Conservation (phyloP, 2,113 vertebrate species). For the Xiphophorus hellerii region DNA sequence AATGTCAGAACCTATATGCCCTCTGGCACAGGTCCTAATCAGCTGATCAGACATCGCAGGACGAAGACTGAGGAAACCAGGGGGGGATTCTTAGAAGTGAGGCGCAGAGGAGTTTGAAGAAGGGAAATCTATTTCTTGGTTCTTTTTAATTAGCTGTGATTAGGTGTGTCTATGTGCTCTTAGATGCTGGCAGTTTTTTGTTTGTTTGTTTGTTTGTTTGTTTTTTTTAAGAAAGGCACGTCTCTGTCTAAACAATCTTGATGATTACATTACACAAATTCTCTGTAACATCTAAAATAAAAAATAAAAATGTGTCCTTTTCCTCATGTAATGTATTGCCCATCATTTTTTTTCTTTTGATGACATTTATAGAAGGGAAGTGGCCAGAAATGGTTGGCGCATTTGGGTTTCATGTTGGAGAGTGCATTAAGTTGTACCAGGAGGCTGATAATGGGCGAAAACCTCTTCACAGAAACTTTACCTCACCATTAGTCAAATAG, state of each 20-base stretch:
- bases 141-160: conserved; percentile 18
- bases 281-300: not conserved
- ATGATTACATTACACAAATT: not conserved
- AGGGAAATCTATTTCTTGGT: conserved; percentile 24
- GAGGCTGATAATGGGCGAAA: conserved; percentile 2
- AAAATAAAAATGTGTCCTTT: not conserved
- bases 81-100: conserved; percentile 36
- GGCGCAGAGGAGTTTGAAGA: conserved; percentile 20
- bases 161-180: conserved; percentile 1
- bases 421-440: conserved; percentile 19
- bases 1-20: conserved; percentile 53
- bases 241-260: not conserved
- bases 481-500: conserved; percentile 23
- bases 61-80: not conserved
- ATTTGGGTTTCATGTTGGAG: conserved; percentile 5
- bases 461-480: conserved; percentile 20
- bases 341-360: not conserved
- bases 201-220: no score
- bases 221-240: not conserved
- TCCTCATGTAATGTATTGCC: not conserved
- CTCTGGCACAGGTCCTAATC: conserved; percentile 41
- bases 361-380: not conserved
- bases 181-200: no score
- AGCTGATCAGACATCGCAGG: conserved; percentile 30
- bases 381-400: not conserved